phyloP scores from a whole-genome alignment of 2,888 invertebrate species.

The Holacanthella duospinosa region DNA sequence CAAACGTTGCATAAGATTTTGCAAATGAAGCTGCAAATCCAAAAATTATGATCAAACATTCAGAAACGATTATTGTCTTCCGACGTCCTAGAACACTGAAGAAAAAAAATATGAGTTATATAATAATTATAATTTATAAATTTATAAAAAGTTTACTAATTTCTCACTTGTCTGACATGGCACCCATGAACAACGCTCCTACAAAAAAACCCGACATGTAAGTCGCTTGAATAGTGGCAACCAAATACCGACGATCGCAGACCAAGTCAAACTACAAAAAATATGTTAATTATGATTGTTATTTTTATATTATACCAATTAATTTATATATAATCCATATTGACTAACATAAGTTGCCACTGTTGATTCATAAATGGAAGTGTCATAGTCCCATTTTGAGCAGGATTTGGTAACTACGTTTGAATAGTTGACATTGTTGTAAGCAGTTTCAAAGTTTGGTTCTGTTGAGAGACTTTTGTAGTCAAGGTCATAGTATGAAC shows the following conservation, averaged over 20 bases:
- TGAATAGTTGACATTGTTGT: background rate
- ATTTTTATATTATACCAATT: background rate
- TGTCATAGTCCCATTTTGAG: constrained; percentile 27
- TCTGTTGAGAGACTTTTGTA: background rate
- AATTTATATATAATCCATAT: too few species aligned
- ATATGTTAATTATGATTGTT: background rate
- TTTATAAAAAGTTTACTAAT: background rate
- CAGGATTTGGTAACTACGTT: constrained; percentile 11
- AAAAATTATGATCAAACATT: constrained; percentile 16
- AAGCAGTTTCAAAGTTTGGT: background rate
- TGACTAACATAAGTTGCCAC: constrained; percentile 28
- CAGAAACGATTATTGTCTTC: constrained; percentile 24
- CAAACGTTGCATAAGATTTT: constrained; percentile 20
- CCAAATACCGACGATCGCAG: constrained; percentile 26
- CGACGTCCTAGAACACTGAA: constrained; percentile 30
- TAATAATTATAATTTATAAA: background rate
- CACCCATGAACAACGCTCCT: constrained; percentile 27
- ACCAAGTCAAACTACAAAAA: constrained; percentile 29
- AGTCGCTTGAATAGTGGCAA: constrained; percentile 29
- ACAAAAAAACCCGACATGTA: constrained; percentile 33
- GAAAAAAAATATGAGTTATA: background rate
- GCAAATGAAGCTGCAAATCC: constrained; percentile 27
- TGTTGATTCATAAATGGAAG: constrained; percentile 26
- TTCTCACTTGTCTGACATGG: constrained; percentile 29
- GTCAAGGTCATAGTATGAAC: constrained; percentile 4